Base-by-base conservation (phyloP, 2,113 vertebrate species). In the Gasterosteus aculeatus region DNA sequence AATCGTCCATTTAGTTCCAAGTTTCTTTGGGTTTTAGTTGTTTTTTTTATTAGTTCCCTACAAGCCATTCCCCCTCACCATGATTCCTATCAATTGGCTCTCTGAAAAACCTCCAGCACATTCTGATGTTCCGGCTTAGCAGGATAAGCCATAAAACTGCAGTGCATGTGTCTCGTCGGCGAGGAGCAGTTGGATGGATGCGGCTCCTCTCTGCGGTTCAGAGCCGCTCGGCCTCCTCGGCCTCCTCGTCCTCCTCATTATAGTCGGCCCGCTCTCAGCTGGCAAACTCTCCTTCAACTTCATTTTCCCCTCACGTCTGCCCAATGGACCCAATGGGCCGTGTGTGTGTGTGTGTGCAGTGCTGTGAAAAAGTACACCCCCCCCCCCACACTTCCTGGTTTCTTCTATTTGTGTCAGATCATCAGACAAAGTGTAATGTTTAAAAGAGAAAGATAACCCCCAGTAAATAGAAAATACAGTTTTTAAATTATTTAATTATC, bases 141-240 rank as follows among this genome's bases (percentile, higher is more conserved):
- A 65, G 89, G 89, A 78, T 78, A 78, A 78, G 82, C 85, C 49
- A 88, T 91, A 89, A 92, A 91, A 83, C 80, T 60, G 83, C 87
- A 87, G 51, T 91, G 87, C 78, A 88, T 92, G 83, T 85, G 71
- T 89, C 79, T 90, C 77, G 81, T 82, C 72, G 35, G 42, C 85
- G 83, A 90, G 86, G 86, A 85, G 85, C 64, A 84, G 86, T 80
- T 77, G 78, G 83, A 91, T 82, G 80, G 76, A 77, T 67, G 56
- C 74, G 42, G 60, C 69, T 82, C 77, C 81, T 77, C 51, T 78
- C 72, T 68, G 72, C 73, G 87, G 65, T 86, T 75, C 67, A 75
- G 84, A 74, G 80, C 86, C 88, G 75, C 2, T 10, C 62, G 80
- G 22, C 22, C 75, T 80, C 74, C 47, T 76, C 78, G 60, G 70